Evolutionary conservation across 2,888 invertebrate species (phyloP), one percentile per base, ranked within the genome.

Genomic region (Drosophila setosimentum): DNA sequence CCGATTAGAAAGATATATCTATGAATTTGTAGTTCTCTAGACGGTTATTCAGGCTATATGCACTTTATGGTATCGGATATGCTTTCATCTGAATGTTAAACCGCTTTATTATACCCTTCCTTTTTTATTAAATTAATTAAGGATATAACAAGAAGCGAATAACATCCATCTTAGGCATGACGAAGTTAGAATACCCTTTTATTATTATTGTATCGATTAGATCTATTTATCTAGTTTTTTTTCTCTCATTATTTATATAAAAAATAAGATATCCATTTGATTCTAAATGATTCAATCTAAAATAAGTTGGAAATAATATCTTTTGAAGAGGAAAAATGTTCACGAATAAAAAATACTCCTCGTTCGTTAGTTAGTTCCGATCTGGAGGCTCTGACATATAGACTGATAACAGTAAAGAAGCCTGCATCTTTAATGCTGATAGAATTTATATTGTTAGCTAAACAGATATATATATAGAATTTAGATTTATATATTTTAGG

Each of bases 161-260:
- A 40, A 11, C 10, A 40, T 2, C n/a, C 4, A 40, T n/a, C 8
- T n/a, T 40, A n/a, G n/a, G 10, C n/a, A n/a, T 18, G 10, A 0
- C 10, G 40, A 40, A 40, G 2, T 40, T n/a, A 2, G 40, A 5
- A 40, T 40, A 40, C n/a, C 5, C 10, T 40, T n/a, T 10, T 40
- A 10, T 5, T n/a, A 40, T 10, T 40, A 40, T 40, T 40, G 2
- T 0, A 0, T 2, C 33, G 3, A n/a, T 2, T 40, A n/a, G 3
- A 37, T 3, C 0, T 3, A 18, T 8, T 37, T 7, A 0, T 2
- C n/a, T n/a, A 0, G n/a, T 4, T 40, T 40, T 4, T 40, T 40
- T 10, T 0, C 10, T 40, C n/a, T 40, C 5, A 2, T 40, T 11
- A 11, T 33, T 33, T 13, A 33, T n/a, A n/a, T n/a, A n/a, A n/a